phyloP scores from a whole-genome alignment of 2,888 invertebrate genomes.

The Hemistola chrysoprasaria region DNA sequence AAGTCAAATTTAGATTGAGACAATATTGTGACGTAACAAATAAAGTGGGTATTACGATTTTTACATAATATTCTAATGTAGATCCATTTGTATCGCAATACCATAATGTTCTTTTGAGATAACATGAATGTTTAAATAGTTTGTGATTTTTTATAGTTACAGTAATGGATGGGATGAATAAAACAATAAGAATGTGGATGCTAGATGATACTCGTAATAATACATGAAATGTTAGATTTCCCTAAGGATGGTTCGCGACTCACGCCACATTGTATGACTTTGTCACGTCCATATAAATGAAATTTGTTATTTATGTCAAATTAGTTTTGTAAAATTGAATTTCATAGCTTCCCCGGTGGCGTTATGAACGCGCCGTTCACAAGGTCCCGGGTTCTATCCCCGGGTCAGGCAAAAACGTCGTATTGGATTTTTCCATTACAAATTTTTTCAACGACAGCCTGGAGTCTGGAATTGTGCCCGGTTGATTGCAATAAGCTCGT shows the following conservation, averaged over 20 bases:
- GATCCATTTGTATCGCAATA: not conserved
- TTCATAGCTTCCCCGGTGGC: too few species aligned
- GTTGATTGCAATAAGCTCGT: too few species aligned
- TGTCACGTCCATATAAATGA: too few species aligned
- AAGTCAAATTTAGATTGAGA: slow-evolving; percentile 23
- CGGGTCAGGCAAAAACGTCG: too few species aligned
- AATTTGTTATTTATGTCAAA: too few species aligned
- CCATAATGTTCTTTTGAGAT: too few species aligned
- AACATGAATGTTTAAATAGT: not conserved
- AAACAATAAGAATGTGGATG: not conserved
- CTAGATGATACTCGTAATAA: slow-evolving; percentile 1
- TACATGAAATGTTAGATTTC: slow-evolving; percentile 18
- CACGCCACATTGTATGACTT: not conserved
- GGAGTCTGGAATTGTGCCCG: too few species aligned
- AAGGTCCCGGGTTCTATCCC: too few species aligned
- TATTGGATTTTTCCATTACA: too few species aligned
- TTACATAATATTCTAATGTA: slow-evolving; percentile 7
- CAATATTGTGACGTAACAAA: slow-evolving; percentile 24
- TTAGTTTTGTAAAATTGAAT: too few species aligned
- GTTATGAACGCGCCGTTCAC: too few species aligned
- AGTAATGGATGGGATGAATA: not conserved
- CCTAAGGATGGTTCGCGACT: slow-evolving; percentile 7
- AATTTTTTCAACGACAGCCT: too few species aligned
- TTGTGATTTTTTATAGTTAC: not conserved
- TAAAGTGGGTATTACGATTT: slow-evolving; percentile 4